Percentiles rank a stretch among this genome's conserved stretches.
Evolutionary conservation across 1,140 invertebrate genomes (phyloP).

Genomic region (Lordiphosa clarofinis): DNA sequence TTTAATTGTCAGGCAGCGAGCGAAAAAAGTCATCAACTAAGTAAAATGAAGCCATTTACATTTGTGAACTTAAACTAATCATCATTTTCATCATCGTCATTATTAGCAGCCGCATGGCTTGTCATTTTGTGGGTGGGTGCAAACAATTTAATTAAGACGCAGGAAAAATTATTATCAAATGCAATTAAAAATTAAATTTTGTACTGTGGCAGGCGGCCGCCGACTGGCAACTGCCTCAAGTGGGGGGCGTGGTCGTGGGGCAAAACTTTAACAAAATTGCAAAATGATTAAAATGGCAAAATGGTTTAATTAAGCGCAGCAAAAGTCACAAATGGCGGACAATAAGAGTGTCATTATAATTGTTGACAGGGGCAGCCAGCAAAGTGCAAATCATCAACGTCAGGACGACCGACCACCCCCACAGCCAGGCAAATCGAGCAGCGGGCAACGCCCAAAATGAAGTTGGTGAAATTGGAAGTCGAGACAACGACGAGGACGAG

Average conservation of each 20-base stretch:
- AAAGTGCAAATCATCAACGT: slow-evolving; percentile 56
- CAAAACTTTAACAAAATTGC: slow-evolving; percentile 52
- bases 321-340: slow-evolving; percentile 62
- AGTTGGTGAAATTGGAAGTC: slow-evolving; percentile 19
- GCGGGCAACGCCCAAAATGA: slow-evolving; percentile 41
- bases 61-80: slow-evolving; percentile 17
- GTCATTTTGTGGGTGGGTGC: slow-evolving; percentile 30
- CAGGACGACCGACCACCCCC: slow-evolving; percentile 21
- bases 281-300: slow-evolving; percentile 69
- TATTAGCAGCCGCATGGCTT: slow-evolving; percentile 10
- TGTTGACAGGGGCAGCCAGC: slow-evolving; percentile 37
- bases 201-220: slow-evolving; percentile 31
- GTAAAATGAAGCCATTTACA: slow-evolving; percentile 27
- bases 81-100: slow-evolving; percentile 7
- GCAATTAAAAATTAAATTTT: slow-evolving; percentile 65
- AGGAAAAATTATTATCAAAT: slow-evolving; percentile 27
- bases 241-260: slow-evolving; percentile 7
- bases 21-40: slow-evolving; percentile 25
- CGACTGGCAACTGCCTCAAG: slow-evolving; percentile 6
- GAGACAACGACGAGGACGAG: slow-evolving; percentile 2
- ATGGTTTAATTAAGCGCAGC: slow-evolving; percentile 50
- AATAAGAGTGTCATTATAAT: slow-evolving; percentile 75
- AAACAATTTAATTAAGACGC: slow-evolving; percentile 55
- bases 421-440: background rate
- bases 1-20: slow-evolving; percentile 28